Evolutionary conservation across 2,113 vertebrate species (phyloP).

Genomic region (Scophthalmus maximus): DNA sequence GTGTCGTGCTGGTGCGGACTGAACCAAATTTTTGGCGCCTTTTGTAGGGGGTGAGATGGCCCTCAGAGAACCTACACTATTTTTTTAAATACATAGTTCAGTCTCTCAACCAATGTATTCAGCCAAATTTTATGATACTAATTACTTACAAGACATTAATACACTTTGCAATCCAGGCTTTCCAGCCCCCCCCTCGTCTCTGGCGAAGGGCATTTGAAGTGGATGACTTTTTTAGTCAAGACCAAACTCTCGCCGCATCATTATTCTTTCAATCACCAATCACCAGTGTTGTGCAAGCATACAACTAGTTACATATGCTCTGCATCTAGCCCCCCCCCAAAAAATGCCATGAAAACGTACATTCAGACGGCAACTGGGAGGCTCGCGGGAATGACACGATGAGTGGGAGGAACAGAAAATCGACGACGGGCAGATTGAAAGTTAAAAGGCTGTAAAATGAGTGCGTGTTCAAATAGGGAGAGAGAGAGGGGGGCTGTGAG

Average conservation of each 20-base stretch:
- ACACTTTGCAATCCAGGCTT: too few species aligned
- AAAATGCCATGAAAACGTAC: neutral
- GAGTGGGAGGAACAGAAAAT: constrained; percentile 64
- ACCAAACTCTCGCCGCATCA: neutral
- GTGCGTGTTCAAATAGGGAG: constrained; percentile 67
- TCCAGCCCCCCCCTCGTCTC: neutral
- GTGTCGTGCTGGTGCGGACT: too few species aligned
- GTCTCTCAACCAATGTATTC: too few species aligned
- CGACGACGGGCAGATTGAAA: constrained; percentile 72
- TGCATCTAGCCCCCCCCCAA: neutral
- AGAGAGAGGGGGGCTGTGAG: constrained; percentile 35
- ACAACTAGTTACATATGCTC: neutral
- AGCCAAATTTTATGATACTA: too few species aligned
- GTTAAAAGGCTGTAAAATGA: constrained; percentile 81
- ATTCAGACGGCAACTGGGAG: constrained; percentile 37
- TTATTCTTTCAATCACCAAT: constrained; percentile 15
- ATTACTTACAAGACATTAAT: too few species aligned
- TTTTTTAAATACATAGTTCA: too few species aligned
- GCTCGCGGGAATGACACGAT: constrained; percentile 50
- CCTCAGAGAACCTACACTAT: too few species aligned
- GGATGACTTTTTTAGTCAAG: neutral
- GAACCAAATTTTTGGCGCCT: too few species aligned
- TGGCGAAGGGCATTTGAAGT: neutral
- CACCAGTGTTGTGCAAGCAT: constrained; percentile 1
- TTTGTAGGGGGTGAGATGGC: too few species aligned